A percentile compares a stretch with the other conserved stretches of the same genome.
Evolutionary conservation across 2,797 vertebrate genomes (phyloP).

Genomic region (Takifugu ocellatus): DNA sequence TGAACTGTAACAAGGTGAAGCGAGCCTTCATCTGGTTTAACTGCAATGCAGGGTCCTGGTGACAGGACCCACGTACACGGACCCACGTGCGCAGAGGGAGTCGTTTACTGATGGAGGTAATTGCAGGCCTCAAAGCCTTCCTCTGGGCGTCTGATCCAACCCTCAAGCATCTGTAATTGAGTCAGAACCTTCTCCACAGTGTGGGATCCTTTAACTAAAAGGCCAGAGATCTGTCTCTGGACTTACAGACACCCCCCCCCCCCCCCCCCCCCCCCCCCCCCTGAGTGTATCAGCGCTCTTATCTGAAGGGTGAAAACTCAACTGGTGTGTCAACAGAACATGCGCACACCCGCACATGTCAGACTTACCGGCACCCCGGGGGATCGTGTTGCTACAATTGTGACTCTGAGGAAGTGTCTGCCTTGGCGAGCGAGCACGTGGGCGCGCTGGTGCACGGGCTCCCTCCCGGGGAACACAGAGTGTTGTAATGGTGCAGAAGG

Average conservation of each 20-base stretch:
- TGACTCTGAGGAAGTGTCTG: constrained; percentile 33
- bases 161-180: constrained; percentile 44
- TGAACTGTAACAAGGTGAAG: no score
- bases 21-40: no score
- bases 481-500: no score
- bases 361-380: constrained; percentile 60
- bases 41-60: no score
- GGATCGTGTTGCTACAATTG: constrained; percentile 58
- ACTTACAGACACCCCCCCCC: neutral
- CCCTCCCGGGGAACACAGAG: no score
- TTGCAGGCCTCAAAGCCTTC: constrained; percentile 37
- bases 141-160: constrained; percentile 24
- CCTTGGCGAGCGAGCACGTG: constrained; percentile 22
- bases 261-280: neutral
- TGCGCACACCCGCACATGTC: constrained; percentile 53
- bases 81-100: constrained; percentile 29
- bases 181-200: constrained; percentile 27
- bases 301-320: constrained; percentile 32
- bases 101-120: constrained; percentile 30
- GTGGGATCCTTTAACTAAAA: neutral
- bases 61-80: neutral
- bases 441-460: neutral
- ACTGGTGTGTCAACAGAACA: constrained; percentile 27
- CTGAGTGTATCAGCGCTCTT: constrained; percentile 17
- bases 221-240: neutral